Conservation (phyloP, 2,888 invertebrate species). For the Metacarcinus magister region DNA sequence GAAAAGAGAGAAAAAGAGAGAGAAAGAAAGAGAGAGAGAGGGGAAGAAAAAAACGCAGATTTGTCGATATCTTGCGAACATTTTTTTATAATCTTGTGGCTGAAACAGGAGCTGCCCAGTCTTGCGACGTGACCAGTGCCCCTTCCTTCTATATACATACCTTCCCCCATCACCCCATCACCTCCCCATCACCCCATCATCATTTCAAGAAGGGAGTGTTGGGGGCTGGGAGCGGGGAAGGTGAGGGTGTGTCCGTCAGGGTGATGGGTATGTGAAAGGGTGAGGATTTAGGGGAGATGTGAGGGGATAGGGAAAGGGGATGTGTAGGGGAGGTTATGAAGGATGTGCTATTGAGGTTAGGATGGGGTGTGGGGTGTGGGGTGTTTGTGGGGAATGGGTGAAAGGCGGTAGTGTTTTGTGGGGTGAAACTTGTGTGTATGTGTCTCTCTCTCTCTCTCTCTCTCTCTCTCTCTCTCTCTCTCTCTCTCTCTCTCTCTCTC, state of each 20-base stretch:
- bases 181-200: too few species aligned
- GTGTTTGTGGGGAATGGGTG: too few species aligned
- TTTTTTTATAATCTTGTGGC: too few species aligned
- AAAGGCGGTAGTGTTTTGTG: too few species aligned
- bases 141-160: too few species aligned
- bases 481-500: too few species aligned
- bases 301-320: neutral
- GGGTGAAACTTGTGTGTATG: too few species aligned
- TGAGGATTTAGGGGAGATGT: neutral
- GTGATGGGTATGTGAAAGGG: neutral
- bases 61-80: neutral
- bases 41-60: neutral
- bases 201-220: neutral
- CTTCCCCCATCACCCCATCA: too few species aligned
- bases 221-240: neutral
- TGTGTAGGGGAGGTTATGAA: too few species aligned
- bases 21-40: neutral
- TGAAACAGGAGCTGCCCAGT: too few species aligned
- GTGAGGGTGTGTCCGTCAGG: neutral
- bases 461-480: too few species aligned
- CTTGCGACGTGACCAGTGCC: too few species aligned
- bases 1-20: neutral
- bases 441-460: neutral
- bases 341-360: neutral
- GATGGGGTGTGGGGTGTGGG: neutral